These are phyloP conservation scores for Xylophagus ater DNA, from an alignment of 2,888 invertebrate genomes.

Conservation along the genomic window DNA sequence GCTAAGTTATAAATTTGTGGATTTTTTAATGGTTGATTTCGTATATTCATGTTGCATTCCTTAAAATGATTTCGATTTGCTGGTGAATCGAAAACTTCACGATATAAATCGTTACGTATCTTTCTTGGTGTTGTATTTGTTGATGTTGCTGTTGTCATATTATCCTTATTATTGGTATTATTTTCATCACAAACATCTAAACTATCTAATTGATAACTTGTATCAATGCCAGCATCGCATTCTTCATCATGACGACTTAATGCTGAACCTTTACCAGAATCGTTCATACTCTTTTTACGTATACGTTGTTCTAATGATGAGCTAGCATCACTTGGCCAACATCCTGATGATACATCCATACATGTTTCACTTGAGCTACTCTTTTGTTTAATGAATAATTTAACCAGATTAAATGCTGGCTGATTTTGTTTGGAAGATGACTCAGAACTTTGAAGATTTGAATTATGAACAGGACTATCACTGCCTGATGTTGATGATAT, in stretches of 20 bases:
- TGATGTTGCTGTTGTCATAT: slow-evolving; percentile 13
- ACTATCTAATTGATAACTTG: slow-evolving; percentile 28
- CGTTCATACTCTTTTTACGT: slow-evolving; percentile 39
- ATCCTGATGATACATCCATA: slow-evolving; percentile 70
- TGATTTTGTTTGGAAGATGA: slow-evolving; percentile 37
- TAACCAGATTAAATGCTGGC: slow-evolving; percentile 70
- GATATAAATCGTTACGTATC: slow-evolving; percentile 22
- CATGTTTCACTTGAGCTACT: slow-evolving; percentile 69
- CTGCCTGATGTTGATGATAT: slow-evolving; percentile 23
- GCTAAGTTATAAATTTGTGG: slow-evolving; percentile 33
- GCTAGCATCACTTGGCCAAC: slow-evolving; percentile 52
- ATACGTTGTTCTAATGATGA: slow-evolving; percentile 35
- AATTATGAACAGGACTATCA: slow-evolving; percentile 24
- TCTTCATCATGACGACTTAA: slow-evolving; percentile 38
- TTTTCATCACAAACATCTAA: slow-evolving; percentile 24
- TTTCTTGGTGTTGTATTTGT: slow-evolving; percentile 18
- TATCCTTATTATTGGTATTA: slow-evolving; percentile 11
- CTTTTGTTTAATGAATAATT: slow-evolving; percentile 82
- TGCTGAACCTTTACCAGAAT: slow-evolving; percentile 39
- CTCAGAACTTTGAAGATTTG: slow-evolving; percentile 14
- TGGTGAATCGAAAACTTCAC: slow-evolving; percentile 22
- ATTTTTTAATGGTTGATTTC: slow-evolving; percentile 35
- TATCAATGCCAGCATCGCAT: slow-evolving; percentile 26
- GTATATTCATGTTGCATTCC: slow-evolving; percentile 21
- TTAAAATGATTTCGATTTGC: slow-evolving; percentile 14